Evolutionary conservation across 2,888 invertebrate genomes (phyloP).

Genomic region (Chelonus formosanus): DNA sequence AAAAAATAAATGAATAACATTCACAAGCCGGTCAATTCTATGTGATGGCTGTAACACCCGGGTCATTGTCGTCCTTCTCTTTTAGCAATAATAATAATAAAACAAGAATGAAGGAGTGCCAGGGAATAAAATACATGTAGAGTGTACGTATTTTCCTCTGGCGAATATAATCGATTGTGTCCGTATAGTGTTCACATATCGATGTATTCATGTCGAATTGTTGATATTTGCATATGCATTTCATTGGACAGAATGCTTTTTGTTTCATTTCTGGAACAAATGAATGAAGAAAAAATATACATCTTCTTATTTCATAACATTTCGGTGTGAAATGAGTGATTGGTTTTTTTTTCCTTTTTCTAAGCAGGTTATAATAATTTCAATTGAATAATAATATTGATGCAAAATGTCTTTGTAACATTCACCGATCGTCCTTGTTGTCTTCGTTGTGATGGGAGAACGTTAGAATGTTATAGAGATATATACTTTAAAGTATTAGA

Average conservation of each 20-base stretch:
- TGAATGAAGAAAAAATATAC: neutral
- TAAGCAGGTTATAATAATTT: neutral
- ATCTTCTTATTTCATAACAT: neutral
- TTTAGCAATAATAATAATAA: slow-evolving; percentile 25
- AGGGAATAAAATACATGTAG: slow-evolving; percentile 1
- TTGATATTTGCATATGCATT: neutral
- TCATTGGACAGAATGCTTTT: neutral
- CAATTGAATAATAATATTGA: slow-evolving; percentile 5
- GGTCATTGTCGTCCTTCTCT: slow-evolving; percentile 38
- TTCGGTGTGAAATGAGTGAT: no score
- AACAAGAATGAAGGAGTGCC: slow-evolving; percentile 32
- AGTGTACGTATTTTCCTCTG: neutral
- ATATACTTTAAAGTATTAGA: slow-evolving; percentile 9
- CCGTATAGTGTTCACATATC: slow-evolving; percentile 34
- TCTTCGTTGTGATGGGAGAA: slow-evolving; percentile 25
- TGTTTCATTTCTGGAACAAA: slow-evolving; percentile 2
- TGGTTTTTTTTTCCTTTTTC: neutral
- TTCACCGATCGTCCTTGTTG: slow-evolving; percentile 29
- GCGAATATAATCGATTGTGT: slow-evolving; percentile 48
- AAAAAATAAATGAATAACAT: slow-evolving; percentile 32
- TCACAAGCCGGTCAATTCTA: slow-evolving; percentile 36
- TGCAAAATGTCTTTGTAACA: slow-evolving; percentile 20
- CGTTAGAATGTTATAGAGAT: slow-evolving; percentile 31
- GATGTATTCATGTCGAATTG: slow-evolving; percentile 1
- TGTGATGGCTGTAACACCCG: slow-evolving; percentile 27